Conservation (phyloP, 2,113 vertebrate genomes). For the Pungitius pungitius region DNA sequence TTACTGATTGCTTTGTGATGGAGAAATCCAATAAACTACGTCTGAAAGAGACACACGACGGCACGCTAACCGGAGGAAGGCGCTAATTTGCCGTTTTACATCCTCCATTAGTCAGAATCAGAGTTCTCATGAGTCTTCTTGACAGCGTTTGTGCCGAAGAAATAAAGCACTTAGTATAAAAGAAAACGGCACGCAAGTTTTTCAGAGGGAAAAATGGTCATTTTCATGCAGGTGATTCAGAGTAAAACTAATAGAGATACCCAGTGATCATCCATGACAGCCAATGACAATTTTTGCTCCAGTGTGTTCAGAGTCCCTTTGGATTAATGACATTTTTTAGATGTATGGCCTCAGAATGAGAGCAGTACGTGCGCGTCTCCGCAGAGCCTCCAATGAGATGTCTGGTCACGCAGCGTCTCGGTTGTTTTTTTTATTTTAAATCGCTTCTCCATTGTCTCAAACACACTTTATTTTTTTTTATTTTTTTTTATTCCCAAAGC, state of each 20-base stretch:
- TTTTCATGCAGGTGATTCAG: neutral
- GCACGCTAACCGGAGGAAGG: neutral
- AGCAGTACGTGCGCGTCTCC: neutral
- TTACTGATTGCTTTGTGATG: neutral
- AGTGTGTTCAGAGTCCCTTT: neutral
- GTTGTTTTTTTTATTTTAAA: conserved; percentile 8
- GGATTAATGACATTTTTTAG: conserved; percentile 6
- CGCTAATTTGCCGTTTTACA: neutral
- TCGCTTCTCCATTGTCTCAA: neutral
- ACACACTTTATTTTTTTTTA: too few relatives aligned
- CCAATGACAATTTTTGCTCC: neutral
- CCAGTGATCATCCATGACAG: conserved; percentile 1
- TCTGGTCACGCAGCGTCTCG: neutral
- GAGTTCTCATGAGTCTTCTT: conserved; percentile 10
- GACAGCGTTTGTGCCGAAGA: neutral
- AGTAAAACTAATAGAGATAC: neutral
- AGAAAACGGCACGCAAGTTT: neutral
- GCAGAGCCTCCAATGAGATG: neutral
- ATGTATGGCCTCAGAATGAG: conserved; percentile 8
- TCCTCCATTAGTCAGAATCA: neutral
- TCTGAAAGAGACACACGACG: neutral
- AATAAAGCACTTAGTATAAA: neutral
- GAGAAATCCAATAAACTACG: neutral
- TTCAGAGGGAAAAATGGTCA: neutral
- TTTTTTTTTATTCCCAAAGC: neutral